A percentile compares a stretch with the other conserved stretches of the same genome.
These are phyloP conservation scores for Tauraco erythrolophus DNA, from an alignment of 2,113 vertebrate genomes.

Conservation along the genomic window DNA sequence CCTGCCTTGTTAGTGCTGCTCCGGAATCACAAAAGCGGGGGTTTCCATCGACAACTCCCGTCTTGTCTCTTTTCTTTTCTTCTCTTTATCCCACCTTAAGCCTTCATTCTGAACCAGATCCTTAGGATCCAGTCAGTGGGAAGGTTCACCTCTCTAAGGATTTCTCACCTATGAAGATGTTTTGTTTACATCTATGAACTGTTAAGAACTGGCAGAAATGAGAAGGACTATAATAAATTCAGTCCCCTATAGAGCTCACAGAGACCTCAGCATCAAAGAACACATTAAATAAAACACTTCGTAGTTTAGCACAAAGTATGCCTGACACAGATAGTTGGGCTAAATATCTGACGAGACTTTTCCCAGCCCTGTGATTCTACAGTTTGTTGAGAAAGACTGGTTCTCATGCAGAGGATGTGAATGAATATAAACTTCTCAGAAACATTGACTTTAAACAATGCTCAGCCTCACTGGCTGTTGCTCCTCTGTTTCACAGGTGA, in stretches of 20 bases:
- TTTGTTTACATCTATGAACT: neutral
- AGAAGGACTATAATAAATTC: neutral
- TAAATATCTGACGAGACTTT: neutral
- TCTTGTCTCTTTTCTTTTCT: neutral
- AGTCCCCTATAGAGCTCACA: neutral
- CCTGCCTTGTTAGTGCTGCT: neutral
- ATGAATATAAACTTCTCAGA: neutral
- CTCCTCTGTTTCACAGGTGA: slow-evolving; percentile 15
- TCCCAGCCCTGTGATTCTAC: neutral
- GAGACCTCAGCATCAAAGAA: neutral
- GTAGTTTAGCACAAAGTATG: neutral
- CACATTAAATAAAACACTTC: neutral
- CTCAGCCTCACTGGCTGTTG: neutral
- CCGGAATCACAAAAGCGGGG: neutral
- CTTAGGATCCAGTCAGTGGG: neutral
- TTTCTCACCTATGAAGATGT: neutral
- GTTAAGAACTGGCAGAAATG: neutral
- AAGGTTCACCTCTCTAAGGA: neutral
- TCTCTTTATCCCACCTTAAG: neutral
- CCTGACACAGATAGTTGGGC: neutral
- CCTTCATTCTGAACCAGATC: neutral
- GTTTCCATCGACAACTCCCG: neutral
- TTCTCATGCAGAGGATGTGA: neutral
- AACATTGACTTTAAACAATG: neutral
- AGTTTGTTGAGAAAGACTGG: neutral